phyloP scores from a whole-genome alignment of 2,113 vertebrate species.

The Butastur rufipennis region DNA sequence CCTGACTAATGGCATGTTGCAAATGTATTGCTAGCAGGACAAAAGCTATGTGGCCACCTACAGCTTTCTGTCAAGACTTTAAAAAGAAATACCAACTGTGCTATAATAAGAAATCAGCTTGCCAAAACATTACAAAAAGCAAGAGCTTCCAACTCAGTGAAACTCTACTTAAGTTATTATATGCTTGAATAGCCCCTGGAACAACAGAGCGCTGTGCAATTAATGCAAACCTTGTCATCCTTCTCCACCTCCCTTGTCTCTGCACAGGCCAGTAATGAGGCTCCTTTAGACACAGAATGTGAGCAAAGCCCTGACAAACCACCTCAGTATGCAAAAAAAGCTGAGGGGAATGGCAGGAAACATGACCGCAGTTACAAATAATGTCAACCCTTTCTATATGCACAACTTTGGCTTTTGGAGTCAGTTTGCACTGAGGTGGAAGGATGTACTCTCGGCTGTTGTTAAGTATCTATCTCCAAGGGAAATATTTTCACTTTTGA shows the following conservation, averaged over 20 bases:
- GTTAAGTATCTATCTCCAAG: not conserved
- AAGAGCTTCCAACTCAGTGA: constrained; percentile 65
- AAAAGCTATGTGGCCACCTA: constrained; percentile 29
- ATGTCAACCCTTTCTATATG: not conserved
- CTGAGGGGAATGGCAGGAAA: not conserved
- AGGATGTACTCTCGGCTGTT: rapidly evolving
- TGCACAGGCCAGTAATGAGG: constrained; percentile 66
- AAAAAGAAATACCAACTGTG: constrained; percentile 56
- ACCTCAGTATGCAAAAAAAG: constrained; percentile 24
- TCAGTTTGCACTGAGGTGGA: not conserved
- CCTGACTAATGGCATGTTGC: not conserved
- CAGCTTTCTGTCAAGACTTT: constrained; percentile 62
- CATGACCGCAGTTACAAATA: not conserved
- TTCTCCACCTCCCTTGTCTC: constrained; percentile 59
- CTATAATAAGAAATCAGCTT: constrained; percentile 64
- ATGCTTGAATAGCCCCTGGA: constrained; percentile 64
- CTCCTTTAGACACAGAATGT: constrained; percentile 16
- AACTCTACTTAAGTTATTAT: constrained; percentile 72
- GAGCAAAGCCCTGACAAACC: constrained; percentile 55
- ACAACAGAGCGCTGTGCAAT: constrained; percentile 71
- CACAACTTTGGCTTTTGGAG: not conserved
- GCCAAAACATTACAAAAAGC: constrained; percentile 54
- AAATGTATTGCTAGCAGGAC: not conserved
- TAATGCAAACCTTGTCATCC: constrained; percentile 68
- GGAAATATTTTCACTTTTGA: not conserved